These are phyloP conservation scores for Myopa tessellatipennis DNA, from an alignment of 2,888 invertebrate genomes.

Conservation along the genomic window DNA sequence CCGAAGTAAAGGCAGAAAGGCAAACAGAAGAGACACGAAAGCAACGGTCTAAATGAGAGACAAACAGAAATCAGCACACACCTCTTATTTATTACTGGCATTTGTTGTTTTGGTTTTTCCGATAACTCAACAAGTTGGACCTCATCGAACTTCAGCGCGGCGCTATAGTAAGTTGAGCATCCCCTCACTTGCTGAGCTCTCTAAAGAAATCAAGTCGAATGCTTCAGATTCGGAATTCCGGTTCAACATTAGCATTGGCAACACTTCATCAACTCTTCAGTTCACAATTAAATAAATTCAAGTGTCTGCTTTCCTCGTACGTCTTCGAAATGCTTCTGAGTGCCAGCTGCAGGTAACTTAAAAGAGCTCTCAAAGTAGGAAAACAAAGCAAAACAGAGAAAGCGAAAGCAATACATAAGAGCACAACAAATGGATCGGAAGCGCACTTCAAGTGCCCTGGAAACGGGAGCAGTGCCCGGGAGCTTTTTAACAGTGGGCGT, in stretches of 20 bases:
- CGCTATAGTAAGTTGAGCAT: neutral
- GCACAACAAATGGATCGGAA: slow-evolving; percentile 35
- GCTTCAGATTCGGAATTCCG: neutral
- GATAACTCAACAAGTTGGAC: too few species aligned
- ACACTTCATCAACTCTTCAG: slow-evolving; percentile 10
- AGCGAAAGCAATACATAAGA: slow-evolving; percentile 15
- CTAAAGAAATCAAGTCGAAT: neutral
- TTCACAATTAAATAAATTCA: neutral
- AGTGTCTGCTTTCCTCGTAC: neutral
- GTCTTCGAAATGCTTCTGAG: slow-evolving; percentile 2
- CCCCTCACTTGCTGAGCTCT: neutral
- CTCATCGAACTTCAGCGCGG: too few species aligned
- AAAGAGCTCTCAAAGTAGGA: neutral
- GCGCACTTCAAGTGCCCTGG: slow-evolving; percentile 5
- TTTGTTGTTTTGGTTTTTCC: too few species aligned
- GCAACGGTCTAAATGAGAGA: too few species aligned
- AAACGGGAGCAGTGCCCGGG: too few species aligned
- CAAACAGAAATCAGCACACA: too few species aligned
- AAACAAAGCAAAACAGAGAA: neutral
- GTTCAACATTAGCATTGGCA: neutral
- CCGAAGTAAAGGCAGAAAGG: too few species aligned
- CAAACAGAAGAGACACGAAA: too few species aligned
- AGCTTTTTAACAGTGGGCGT: neutral
- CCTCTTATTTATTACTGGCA: too few species aligned
- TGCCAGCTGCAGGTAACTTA: neutral